Percentiles rank a stretch among this genome's conserved stretches.
Evolutionary conservation across 1,140 invertebrate species (phyloP).

Genomic region (Arctopsyche grandis): DNA sequence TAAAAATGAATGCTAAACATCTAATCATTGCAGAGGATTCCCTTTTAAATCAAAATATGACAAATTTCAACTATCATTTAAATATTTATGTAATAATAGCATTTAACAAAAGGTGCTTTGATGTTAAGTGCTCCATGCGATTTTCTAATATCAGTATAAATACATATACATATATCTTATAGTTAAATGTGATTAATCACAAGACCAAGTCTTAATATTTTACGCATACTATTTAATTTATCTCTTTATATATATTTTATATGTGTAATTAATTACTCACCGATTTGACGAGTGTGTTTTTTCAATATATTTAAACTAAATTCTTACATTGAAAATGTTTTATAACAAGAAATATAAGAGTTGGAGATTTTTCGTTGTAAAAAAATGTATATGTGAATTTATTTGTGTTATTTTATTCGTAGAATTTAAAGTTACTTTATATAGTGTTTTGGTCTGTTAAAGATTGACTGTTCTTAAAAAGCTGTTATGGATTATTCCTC

Average conservation of each 20-base stretch:
- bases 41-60: too few species aligned
- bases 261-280: too few species aligned
- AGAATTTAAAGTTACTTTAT: neutral
- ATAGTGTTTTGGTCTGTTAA: neutral
- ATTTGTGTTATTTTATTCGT: too few species aligned
- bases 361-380: too few species aligned
- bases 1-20: too few species aligned
- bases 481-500: neutral
- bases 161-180: neutral
- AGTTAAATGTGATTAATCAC: constrained; percentile 25
- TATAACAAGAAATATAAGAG: neutral
- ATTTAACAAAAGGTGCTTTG: constrained; percentile 29
- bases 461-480: constrained; percentile 6
- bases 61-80: too few species aligned
- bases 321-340: neutral
- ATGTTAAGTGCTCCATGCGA: constrained; percentile 12
- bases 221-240: neutral
- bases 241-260: neutral
- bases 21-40: too few species aligned
- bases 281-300: neutral
- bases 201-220: constrained; percentile 34
- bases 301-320: neutral
- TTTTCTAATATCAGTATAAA: neutral
- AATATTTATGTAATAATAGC: too few species aligned
- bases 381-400: too few species aligned